phyloP scores from a whole-genome alignment of 2,797 vertebrate genomes.

The Eulemur albifrons region DNA sequence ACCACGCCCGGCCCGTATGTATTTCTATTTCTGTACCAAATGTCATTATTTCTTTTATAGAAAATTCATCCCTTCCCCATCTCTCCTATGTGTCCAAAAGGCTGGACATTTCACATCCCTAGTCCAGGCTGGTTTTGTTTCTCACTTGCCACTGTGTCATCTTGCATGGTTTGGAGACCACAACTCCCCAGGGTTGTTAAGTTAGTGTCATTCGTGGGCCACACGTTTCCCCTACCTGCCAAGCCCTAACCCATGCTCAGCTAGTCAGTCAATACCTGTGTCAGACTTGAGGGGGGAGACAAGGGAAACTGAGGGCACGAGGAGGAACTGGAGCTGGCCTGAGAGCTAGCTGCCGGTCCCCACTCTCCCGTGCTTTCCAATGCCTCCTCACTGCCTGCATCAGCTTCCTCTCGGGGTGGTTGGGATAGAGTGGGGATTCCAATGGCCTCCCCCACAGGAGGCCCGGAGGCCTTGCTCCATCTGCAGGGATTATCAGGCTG shows the following conservation, averaged over 20 bases:
- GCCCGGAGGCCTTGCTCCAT: not conserved
- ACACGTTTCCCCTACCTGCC: no score
- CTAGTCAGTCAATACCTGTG: not conserved
- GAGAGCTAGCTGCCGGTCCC: not conserved
- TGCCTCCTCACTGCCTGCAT: not conserved
- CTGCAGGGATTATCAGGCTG: not conserved
- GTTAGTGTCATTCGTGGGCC: not conserved
- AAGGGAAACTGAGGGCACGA: not conserved
- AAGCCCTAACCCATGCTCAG: not conserved
- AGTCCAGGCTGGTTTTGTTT: not conserved
- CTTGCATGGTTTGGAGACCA: not conserved
- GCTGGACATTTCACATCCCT: not conserved
- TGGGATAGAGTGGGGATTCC: not conserved
- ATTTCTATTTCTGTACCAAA: constrained; percentile 39
- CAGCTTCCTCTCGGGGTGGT: not conserved
- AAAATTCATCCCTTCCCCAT: not conserved
- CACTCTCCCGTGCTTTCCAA: not conserved
- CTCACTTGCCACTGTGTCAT: not conserved
- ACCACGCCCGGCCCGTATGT: not conserved
- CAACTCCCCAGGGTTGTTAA: not conserved
- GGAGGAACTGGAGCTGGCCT: not conserved
- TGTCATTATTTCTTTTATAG: not conserved
- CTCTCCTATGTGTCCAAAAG: not conserved
- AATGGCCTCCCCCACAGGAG: not conserved
- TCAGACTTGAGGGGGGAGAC: not conserved